These are phyloP conservation scores for Triplophysa yarkandensis DNA, from an alignment of 2,797 vertebrate species.

Conservation along the genomic window DNA sequence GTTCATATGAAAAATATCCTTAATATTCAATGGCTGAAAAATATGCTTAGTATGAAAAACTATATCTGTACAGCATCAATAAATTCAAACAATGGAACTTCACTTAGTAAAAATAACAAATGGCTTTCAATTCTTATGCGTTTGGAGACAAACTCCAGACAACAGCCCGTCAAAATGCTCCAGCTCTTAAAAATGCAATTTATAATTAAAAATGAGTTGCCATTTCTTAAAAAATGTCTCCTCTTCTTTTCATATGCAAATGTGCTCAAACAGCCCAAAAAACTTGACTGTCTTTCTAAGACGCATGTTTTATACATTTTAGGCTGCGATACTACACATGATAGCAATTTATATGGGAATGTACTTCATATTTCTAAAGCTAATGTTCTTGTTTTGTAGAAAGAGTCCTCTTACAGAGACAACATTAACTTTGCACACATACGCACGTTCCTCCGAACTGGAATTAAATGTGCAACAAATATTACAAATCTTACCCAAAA, in stretches of 20 bases:
- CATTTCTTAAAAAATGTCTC: slow-evolving; percentile 51
- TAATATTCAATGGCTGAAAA: slow-evolving; percentile 72
- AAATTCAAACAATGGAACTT: slow-evolving; percentile 57
- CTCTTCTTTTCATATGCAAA: slow-evolving; percentile 65
- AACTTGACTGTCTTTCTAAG: slow-evolving; percentile 60
- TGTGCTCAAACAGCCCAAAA: slow-evolving; percentile 48
- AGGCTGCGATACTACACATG: neutral
- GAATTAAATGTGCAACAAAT: slow-evolving; percentile 58
- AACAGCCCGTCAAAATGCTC: slow-evolving; percentile 58
- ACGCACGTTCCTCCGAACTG: slow-evolving; percentile 24
- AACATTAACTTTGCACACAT: slow-evolving; percentile 39
- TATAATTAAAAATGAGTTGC: slow-evolving; percentile 45
- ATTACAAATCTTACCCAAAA: slow-evolving; percentile 65
- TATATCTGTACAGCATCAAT: slow-evolving; percentile 82
- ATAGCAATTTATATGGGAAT: slow-evolving; percentile 11
- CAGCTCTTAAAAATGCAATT: slow-evolving; percentile 55
- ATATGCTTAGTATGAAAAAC: slow-evolving; percentile 82
- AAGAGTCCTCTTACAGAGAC: slow-evolving; percentile 71
- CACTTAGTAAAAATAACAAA: slow-evolving; percentile 57
- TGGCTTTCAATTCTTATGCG: slow-evolving; percentile 44
- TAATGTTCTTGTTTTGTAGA: slow-evolving; percentile 63
- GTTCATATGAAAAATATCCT: slow-evolving; percentile 65
- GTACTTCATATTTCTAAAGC: slow-evolving; percentile 50
- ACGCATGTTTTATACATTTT: slow-evolving; percentile 57
- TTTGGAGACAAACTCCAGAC: slow-evolving; percentile 52